Evolutionary conservation across 2,113 vertebrate species (phyloP), one percentile per base, ranked within the genome.

Genomic region (Phalacrocorax brasilianus): DNA sequence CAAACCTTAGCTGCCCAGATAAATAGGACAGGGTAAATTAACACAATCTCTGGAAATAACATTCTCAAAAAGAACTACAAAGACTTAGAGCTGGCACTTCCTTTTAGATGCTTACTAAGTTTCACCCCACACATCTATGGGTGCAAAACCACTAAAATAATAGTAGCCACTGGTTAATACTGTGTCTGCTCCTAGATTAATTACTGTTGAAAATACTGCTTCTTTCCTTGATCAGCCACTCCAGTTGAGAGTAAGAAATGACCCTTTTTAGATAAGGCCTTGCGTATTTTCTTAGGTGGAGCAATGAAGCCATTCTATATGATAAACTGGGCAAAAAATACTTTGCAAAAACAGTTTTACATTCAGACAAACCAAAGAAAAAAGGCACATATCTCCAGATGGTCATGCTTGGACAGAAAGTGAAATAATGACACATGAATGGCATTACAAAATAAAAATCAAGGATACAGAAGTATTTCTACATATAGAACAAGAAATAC

Each of bases 191-290:
- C 35, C 38, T 89, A n/a, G 23, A 73, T 50, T 35, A 83, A 63
- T 40, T 90, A 61, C 14, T 73, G 72, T 52, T 84, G 53, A 63
- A 93, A 94, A 65, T 82, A 96, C 95, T 96, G 85, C 66, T 96
- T 50, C 50, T 73, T 88, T 82, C 47, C 44, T 86, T 76, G 42
- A 82, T 53, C 44, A 86, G 56, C 55, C 63, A 55, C 49, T 88
- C 38, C 42, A 67, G 12, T 8, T 28, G 30, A 71, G 59, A 65
- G 19, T 66, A 85, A 77, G 49, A 83, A 85, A 32, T 32, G 18
- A 89, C 52, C 28, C 28, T 71, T 71, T 88, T 75, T 42, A 63
- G 33, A 7, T 67, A 70, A 77, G 63, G 71, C 17, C 32, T 79
- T 80, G 15, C 24, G 7, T 70, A 61, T 89, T 91, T 89, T 88